Percentiles rank a stretch among this genome's conserved stretches.
Conservation (phyloP, 2,113 vertebrate genomes). For the Ictalurus furcatus region DNA sequence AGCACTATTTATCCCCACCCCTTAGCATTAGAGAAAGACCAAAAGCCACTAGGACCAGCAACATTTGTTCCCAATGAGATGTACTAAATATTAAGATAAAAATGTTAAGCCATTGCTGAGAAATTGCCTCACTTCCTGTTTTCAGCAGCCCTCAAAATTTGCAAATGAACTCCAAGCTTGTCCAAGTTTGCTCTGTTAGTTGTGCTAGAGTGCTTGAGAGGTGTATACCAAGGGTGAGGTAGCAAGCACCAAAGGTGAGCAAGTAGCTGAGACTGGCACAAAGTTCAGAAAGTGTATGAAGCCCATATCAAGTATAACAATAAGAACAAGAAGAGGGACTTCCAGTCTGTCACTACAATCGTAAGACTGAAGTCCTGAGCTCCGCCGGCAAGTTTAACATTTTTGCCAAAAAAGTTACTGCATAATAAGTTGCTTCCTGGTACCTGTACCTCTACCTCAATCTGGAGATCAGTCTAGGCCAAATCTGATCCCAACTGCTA, state of each 20-base stretch:
- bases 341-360: too few species aligned
- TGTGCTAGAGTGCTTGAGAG: neutral
- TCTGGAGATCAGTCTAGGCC: too few species aligned
- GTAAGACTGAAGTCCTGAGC: too few species aligned
- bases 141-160: neutral
- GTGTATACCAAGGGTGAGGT: neutral
- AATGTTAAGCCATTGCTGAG: neutral
- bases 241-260: neutral
- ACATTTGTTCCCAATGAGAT: neutral
- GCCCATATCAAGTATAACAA: too few species aligned
- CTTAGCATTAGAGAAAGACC: neutral
- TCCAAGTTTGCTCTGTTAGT: neutral
- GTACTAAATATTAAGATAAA: neutral
- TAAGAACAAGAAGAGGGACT: too few species aligned
- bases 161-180: neutral
- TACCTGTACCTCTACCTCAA: too few species aligned
- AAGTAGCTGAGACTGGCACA: neutral
- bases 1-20: neutral
- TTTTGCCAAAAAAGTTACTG: too few species aligned
- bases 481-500: too few species aligned
- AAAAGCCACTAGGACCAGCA: neutral
- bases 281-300: neutral
- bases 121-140: neutral
- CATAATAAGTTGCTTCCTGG: too few species aligned
- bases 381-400: too few species aligned